Percentiles rank a stretch among this genome's conserved stretches.
Evolutionary conservation across 2,888 invertebrate species (phyloP).

Genomic region (Thyatira batis): DNA sequence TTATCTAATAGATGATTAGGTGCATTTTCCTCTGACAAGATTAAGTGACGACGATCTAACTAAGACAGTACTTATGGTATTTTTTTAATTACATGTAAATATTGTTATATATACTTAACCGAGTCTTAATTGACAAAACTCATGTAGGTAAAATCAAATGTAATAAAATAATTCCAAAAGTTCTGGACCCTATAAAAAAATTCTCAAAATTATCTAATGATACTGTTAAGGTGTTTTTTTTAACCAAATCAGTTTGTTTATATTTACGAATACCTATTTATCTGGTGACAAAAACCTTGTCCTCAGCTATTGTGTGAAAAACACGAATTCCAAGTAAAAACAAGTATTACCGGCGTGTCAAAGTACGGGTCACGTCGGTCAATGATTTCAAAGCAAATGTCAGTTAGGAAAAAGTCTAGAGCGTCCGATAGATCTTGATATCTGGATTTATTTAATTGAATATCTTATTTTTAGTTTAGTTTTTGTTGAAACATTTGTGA

Average conservation of each 20-base stretch:
- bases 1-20: too few relatives aligned
- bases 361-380: slow-evolving; percentile 29
- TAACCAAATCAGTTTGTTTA: not conserved
- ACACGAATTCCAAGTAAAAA: not conserved
- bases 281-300: not conserved
- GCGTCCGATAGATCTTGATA: slow-evolving; percentile 32
- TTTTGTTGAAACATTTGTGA: not conserved
- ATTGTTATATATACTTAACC: too few relatives aligned
- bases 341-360: slow-evolving; percentile 24
- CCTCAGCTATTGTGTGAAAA: not conserved
- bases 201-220: too few relatives aligned
- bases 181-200: too few relatives aligned
- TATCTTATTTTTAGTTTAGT: not conserved
- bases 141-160: too few relatives aligned
- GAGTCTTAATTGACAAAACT: too few relatives aligned
- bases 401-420: slow-evolving; percentile 30
- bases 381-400: slow-evolving; percentile 48
- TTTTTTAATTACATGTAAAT: too few relatives aligned
- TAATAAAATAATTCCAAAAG: too few relatives aligned
- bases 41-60: too few relatives aligned
- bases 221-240: too few relatives aligned
- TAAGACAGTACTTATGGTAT: too few relatives aligned
- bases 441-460: slow-evolving; percentile 12
- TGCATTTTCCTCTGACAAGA: too few relatives aligned
- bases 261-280: not conserved